phyloP scores from a whole-genome alignment of 2,797 vertebrate genomes.

The Lophotriccus pileatus region DNA sequence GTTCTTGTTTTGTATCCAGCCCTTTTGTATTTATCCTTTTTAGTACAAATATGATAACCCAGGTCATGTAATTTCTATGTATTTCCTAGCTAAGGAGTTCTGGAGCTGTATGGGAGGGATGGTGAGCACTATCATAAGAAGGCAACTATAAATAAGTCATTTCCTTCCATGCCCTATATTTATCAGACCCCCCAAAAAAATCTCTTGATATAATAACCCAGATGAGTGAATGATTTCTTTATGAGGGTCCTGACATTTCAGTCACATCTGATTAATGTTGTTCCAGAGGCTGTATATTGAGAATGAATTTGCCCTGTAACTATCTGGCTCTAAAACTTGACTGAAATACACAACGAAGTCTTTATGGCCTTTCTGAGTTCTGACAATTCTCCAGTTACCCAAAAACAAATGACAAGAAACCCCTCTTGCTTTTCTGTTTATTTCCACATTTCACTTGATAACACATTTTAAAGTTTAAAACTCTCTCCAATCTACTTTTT shows the following conservation, averaged over 20 bases:
- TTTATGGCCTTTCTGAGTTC: constrained; percentile 36
- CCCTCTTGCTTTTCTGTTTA: constrained; percentile 8
- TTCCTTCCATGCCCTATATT: neutral
- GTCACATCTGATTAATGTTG: constrained; percentile 5
- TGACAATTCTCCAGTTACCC: constrained; percentile 23
- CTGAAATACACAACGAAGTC: constrained; percentile 48
- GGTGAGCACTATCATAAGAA: neutral
- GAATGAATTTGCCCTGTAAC: constrained; percentile 52
- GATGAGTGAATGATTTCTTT: constrained; percentile 56
- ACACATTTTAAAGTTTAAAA: neutral
- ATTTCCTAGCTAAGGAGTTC: neutral
- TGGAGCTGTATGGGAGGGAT: neutral
- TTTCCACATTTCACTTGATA: neutral
- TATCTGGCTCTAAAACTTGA: constrained; percentile 36
- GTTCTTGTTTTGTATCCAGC: neutral
- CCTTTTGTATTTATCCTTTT: neutral
- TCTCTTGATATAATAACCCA: neutral
- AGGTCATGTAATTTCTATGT: neutral
- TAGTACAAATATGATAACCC: neutral
- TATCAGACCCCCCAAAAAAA: neutral
- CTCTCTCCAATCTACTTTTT: neutral
- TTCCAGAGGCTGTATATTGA: constrained; percentile 26
- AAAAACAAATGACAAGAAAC: neutral
- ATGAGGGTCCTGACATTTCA: constrained; percentile 51
- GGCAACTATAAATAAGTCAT: constrained; percentile 13